Evolutionary conservation across 2,113 vertebrate genomes (phyloP).

Genomic region (Daphoenositta chrysoptera): DNA sequence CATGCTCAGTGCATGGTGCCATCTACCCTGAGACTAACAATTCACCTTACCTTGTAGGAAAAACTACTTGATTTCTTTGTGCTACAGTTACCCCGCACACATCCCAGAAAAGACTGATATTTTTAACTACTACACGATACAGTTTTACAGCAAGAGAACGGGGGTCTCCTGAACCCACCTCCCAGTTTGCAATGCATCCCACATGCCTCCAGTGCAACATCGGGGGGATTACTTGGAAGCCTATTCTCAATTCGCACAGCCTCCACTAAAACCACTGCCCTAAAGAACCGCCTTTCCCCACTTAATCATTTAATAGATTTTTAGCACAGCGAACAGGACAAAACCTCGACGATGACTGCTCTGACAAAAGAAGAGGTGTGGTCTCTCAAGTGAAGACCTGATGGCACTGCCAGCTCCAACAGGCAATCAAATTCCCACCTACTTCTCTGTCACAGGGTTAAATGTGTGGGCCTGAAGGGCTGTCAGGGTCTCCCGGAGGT

Average conservation of each 20-base stretch:
- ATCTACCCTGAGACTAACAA: neutral
- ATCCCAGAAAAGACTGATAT: neutral
- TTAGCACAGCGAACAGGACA: neutral
- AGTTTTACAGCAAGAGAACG: neutral
- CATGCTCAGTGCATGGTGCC: neutral
- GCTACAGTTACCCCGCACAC: neutral
- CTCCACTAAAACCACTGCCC: neutral
- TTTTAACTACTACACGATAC: neutral
- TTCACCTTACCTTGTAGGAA: neutral
- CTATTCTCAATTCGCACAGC: neutral
- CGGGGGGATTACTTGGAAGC: neutral
- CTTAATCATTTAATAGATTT: neutral
- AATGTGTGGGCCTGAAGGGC: neutral
- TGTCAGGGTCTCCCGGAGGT: neutral
- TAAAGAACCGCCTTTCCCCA: neutral
- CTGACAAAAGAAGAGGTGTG: neutral
- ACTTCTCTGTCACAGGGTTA: neutral
- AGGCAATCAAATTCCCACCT: neutral
- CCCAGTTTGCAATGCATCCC: neutral
- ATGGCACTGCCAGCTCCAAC: neutral
- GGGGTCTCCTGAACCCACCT: neutral
- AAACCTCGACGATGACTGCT: neutral
- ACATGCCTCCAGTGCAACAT: neutral
- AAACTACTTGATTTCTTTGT: neutral
- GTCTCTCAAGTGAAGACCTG: neutral